Percentiles rank a stretch among this genome's conserved stretches.
Evolutionary conservation across 2,113 vertebrate genomes (phyloP).

Genomic region (Pomatorhinus ruficollis): DNA sequence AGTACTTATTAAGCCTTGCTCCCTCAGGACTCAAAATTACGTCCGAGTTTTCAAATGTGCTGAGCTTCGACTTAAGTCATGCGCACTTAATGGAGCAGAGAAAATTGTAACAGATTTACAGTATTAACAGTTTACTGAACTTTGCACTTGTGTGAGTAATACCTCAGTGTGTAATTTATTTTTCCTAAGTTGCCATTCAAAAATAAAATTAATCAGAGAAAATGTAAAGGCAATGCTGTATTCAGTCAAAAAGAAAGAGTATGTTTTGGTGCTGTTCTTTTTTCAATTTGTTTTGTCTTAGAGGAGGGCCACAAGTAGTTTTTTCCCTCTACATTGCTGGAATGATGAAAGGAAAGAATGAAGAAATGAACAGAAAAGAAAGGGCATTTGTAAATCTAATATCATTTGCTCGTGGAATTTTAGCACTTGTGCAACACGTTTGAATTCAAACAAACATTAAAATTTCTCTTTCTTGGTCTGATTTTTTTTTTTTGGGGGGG

Average conservation of each 20-base stretch:
- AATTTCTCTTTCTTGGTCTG: neutral
- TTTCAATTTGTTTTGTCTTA: neutral
- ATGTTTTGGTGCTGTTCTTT: neutral
- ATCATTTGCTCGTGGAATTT: neutral
- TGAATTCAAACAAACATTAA: neutral
- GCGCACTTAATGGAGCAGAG: neutral
- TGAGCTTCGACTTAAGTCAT: neutral
- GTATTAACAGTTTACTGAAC: neutral
- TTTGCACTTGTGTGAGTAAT: neutral
- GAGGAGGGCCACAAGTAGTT: neutral
- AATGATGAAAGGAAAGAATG: neutral
- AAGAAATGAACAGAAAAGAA: neutral
- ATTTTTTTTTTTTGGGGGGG: neutral
- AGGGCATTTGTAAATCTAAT: neutral
- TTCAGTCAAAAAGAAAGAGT: neutral
- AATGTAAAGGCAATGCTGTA: neutral
- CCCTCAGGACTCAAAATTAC: conserved; percentile 26
- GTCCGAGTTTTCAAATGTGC: neutral
- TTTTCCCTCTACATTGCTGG: neutral
- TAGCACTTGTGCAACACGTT: neutral
- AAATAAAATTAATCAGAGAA: neutral
- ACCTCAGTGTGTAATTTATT: neutral
- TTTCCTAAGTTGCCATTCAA: neutral
- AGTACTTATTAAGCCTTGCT: neutral
- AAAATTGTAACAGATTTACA: neutral